Evolutionary conservation across 2,113 vertebrate genomes (phyloP).

Genomic region (Chloebia gouldiae): DNA sequence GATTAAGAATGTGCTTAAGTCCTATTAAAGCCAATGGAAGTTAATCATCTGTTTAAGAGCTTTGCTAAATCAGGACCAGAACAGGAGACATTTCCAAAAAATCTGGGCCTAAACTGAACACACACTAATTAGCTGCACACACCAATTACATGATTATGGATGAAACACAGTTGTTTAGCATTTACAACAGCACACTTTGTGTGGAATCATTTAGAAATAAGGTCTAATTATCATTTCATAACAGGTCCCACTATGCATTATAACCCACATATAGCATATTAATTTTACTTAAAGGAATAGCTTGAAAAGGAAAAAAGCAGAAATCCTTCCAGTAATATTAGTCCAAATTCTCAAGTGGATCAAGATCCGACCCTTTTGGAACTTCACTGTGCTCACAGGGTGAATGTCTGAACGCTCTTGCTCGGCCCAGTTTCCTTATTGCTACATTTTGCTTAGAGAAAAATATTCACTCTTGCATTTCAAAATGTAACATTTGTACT

Average conservation of each 20-base stretch:
- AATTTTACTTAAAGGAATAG: conserved; percentile 1
- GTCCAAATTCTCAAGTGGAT: background rate
- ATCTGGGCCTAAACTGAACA: conserved; percentile 38
- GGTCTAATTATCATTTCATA: conserved; percentile 45
- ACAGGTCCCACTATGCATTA: conserved; percentile 35
- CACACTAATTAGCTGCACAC: conserved; percentile 42
- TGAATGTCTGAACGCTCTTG: background rate
- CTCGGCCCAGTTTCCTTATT: background rate
- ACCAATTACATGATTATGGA: conserved; percentile 47
- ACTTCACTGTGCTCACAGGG: background rate
- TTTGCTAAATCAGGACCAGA: conserved; percentile 69
- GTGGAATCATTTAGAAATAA: conserved; percentile 39
- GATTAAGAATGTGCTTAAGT: conserved; percentile 64
- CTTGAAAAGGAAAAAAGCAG: background rate
- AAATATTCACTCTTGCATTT: background rate
- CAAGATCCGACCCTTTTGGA: background rate
- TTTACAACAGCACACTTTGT: conserved; percentile 30
- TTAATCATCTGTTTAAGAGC: conserved; percentile 67
- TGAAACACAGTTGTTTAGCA: conserved; percentile 47
- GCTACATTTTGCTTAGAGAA: background rate
- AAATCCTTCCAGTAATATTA: background rate
- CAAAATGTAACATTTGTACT: background rate
- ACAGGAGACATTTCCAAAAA: conserved; percentile 65
- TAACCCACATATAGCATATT: background rate
- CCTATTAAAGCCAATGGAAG: conserved; percentile 64